These are phyloP conservation scores for Desoria tigrina DNA, from an alignment of 2,888 invertebrate species.

Conservation along the genomic window DNA sequence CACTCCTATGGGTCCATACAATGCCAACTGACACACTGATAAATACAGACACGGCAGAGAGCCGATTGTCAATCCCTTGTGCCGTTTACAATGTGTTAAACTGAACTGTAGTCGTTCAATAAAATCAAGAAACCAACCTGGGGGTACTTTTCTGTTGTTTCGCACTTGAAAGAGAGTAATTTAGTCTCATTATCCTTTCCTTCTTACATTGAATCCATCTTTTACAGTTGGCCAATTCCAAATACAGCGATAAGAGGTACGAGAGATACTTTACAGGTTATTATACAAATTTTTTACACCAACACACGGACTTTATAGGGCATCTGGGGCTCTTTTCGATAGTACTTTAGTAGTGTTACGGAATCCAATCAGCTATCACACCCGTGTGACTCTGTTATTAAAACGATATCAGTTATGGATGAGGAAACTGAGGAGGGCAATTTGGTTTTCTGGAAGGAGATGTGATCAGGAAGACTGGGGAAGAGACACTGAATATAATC, in stretches of 20 bases:
- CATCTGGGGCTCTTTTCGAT: not conserved
- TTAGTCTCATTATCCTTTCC: constrained; percentile 7
- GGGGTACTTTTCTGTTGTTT: not conserved
- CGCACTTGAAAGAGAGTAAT: constrained; percentile 2
- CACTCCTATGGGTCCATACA: no score
- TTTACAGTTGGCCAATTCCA: not conserved
- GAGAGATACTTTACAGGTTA: not conserved
- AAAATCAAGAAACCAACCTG: constrained; percentile 5
- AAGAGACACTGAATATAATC: constrained; percentile 39
- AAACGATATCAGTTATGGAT: no score
- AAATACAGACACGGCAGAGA: no score
- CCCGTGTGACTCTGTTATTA: no score
- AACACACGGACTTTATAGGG: no score
- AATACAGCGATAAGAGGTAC: not conserved
- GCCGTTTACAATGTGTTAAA: not conserved
- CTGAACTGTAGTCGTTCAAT: not conserved
- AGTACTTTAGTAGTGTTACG: not conserved
- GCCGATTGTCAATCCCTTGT: no score
- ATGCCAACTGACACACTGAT: no score
- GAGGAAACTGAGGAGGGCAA: no score
- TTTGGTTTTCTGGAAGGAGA: constrained; percentile 6
- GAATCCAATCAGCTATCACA: not conserved
- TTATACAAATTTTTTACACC: not conserved
- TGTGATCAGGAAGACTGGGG: constrained; percentile 39
- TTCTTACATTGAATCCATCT: constrained; percentile 2